Evolutionary conservation across 2,797 vertebrate species (phyloP).

Genomic region (Zenarchopterus dispar): DNA sequence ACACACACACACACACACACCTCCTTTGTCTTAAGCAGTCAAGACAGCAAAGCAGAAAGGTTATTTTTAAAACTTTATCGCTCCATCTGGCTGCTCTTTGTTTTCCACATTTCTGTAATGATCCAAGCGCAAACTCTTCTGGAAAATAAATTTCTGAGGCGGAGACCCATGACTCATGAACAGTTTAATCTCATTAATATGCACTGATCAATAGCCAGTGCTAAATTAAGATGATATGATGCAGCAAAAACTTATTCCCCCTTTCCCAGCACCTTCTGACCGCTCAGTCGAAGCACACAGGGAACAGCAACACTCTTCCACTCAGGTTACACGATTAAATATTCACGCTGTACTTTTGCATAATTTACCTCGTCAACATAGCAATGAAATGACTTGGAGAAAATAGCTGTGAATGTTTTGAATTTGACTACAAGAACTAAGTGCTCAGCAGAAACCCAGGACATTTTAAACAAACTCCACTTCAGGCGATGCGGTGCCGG

Average conservation of each 20-base stretch:
- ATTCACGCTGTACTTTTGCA: constrained; percentile 78
- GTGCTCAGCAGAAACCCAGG: constrained; percentile 29
- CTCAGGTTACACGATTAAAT: constrained; percentile 82
- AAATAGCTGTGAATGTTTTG: constrained; percentile 21
- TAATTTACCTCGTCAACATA: constrained; percentile 80
- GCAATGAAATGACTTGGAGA: constrained; percentile 51
- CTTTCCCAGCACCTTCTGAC: constrained; percentile 22
- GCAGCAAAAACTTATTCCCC: constrained; percentile 22
- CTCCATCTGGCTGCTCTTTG: constrained; percentile 61
- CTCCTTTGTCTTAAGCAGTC: constrained; percentile 47
- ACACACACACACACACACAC: constrained; percentile 18
- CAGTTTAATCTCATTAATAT: constrained; percentile 33
- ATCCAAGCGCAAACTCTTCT: constrained; percentile 35
- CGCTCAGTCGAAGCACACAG: constrained; percentile 46
- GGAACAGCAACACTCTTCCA: constrained; percentile 55
- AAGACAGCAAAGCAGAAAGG: not conserved
- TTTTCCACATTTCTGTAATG: constrained; percentile 46
- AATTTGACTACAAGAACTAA: constrained; percentile 31
- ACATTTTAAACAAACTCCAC: constrained; percentile 41
- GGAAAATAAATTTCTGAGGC: constrained; percentile 14
- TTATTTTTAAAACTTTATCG: constrained; percentile 69
- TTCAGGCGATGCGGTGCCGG: constrained; percentile 22
- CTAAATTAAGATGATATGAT: constrained; percentile 42
- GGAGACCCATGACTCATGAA: constrained; percentile 36
- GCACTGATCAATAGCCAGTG: constrained; percentile 52